Base-by-base conservation (phyloP, 2,797 vertebrate genomes). In the Hydrophis major region DNA sequence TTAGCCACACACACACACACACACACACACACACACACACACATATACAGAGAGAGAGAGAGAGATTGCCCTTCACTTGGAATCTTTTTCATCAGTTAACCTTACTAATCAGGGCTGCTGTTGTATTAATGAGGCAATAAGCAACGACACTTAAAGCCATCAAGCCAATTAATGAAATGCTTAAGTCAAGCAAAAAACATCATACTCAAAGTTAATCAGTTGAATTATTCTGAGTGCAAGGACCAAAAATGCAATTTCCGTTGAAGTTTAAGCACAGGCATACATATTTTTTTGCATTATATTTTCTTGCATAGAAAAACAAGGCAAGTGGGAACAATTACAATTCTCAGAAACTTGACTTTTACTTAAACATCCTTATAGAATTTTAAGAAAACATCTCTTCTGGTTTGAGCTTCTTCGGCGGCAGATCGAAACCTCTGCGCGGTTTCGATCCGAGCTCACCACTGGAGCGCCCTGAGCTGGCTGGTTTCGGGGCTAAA, bases 81-180 rank as follows among this genome's bases (percentile, higher is more conserved):
- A 86, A 56, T 0, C 0, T 16, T 32, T 20, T 66, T 94, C 37
- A 4, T 0, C 2, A 11, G 57, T 89, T 56, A 56, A 0, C 13
- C 12, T 47, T 88, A 56, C 27, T 90, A 27, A 12, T 89, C 74
- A 3, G 0, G 47, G 37, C 27, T 87, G 60, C 93, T 93, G 59
- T 90, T 88, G 42, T 32, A 37, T 83, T 78, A 4, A 0, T 89
- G 59, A 91, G 7, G 63, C 56, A 66, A 56, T 78, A 32, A 91
- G 13, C 1, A 18, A 7, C 0, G 0, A 87, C 25, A 0, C 78
- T 89, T 61, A 37, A 18, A 14, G 1, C 89, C 86, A 16, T 56
- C 20, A 22, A 16, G 16, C 57, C 13, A n/a, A 87, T 60, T 86
- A 59, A 42, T 28, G 22, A 25, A 60, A 60, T 16, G 83, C 32